phyloP scores from a whole-genome alignment of 1,140 invertebrate genomes.

The Apocrypta bakeri region DNA sequence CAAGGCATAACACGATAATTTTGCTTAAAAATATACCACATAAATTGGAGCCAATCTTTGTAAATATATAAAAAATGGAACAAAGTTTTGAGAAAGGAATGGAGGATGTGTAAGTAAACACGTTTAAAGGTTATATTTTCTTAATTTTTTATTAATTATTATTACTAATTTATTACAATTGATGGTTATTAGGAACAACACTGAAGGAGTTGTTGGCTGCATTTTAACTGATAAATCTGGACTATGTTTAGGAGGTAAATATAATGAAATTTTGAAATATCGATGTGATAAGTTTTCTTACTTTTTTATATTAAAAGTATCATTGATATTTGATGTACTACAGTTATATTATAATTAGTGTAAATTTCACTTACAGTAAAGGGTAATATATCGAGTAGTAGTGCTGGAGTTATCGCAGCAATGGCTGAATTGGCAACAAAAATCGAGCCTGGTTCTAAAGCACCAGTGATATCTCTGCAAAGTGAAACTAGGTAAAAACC shows the following conservation, averaged over 20 bases:
- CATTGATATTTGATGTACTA: too few species aligned
- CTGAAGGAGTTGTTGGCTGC: conserved; percentile 65
- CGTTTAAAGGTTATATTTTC: conserved; percentile 25
- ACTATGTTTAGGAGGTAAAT: conserved; percentile 70
- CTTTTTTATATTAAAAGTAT: too few species aligned
- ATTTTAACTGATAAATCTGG: conserved; percentile 70
- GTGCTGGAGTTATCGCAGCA: conserved; percentile 71
- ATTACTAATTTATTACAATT: conserved; percentile 31
- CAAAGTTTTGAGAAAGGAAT: conserved; percentile 68
- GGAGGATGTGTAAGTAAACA: conserved; percentile 68
- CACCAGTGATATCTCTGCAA: conserved; percentile 68
- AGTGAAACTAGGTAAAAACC: conserved; percentile 67
- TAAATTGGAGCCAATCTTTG: conserved; percentile 5
- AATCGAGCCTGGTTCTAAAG: conserved; percentile 66
- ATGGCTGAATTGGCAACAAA: conserved; percentile 70
- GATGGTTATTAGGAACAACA: conserved; percentile 59
- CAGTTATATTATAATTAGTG: too few species aligned
- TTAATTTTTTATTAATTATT: conserved; percentile 2
- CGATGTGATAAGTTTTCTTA: too few species aligned
- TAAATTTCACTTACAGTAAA: conserved; percentile 62
- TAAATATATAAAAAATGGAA: conserved; percentile 64
- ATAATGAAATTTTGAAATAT: conserved; percentile 9
- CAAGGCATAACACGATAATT: too few species aligned
- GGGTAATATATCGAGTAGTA: conserved; percentile 68
- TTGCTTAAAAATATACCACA: not conserved